phyloP scores from a whole-genome alignment of 1,140 invertebrate species.

The Drosophila dunni region DNA sequence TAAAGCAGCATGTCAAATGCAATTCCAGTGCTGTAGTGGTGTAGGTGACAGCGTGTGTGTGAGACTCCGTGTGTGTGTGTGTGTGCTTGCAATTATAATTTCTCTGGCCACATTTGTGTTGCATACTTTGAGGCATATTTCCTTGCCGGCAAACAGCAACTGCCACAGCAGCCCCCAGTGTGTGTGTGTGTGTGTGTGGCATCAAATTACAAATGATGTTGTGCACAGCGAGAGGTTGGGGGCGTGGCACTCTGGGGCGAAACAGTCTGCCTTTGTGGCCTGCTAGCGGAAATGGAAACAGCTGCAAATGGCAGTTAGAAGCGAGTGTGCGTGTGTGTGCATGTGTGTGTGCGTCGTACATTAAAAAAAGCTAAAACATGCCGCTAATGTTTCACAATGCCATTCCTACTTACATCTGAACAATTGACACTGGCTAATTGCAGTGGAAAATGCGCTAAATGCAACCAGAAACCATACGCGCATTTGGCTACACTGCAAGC shows the following conservation, averaged over 20 bases:
- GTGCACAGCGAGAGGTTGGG: slow-evolving; percentile 24
- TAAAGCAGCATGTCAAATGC: slow-evolving; percentile 73
- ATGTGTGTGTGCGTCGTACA: slow-evolving; percentile 14
- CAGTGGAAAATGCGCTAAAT: slow-evolving; percentile 68
- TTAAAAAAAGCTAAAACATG: slow-evolving; percentile 51
- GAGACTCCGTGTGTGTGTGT: slow-evolving; percentile 16
- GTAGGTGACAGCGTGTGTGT: slow-evolving; percentile 1
- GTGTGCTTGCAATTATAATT: slow-evolving; percentile 68
- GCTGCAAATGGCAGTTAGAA: slow-evolving; percentile 75
- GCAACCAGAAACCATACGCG: slow-evolving; percentile 53
- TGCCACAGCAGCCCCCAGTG: not conserved
- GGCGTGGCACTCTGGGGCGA: slow-evolving; percentile 2
- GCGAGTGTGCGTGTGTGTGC: slow-evolving; percentile 1
- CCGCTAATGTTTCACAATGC: slow-evolving; percentile 62
- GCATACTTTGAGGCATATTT: slow-evolving; percentile 77
- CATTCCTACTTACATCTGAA: slow-evolving; percentile 39
- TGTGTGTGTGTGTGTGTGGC: slow-evolving; percentile 28
- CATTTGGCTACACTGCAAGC: slow-evolving; percentile 45
- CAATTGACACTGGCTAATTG: slow-evolving; percentile 77
- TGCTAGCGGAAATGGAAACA: slow-evolving; percentile 76
- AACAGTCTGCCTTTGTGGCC: slow-evolving; percentile 53
- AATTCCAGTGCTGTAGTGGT: slow-evolving; percentile 14
- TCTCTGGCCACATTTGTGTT: slow-evolving; percentile 73
- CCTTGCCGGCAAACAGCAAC: slow-evolving; percentile 51
- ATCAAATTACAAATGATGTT: slow-evolving; percentile 78